These are phyloP conservation scores for Vireo altiloquus DNA, from an alignment of 2,113 vertebrate species.

Conservation along the genomic window DNA sequence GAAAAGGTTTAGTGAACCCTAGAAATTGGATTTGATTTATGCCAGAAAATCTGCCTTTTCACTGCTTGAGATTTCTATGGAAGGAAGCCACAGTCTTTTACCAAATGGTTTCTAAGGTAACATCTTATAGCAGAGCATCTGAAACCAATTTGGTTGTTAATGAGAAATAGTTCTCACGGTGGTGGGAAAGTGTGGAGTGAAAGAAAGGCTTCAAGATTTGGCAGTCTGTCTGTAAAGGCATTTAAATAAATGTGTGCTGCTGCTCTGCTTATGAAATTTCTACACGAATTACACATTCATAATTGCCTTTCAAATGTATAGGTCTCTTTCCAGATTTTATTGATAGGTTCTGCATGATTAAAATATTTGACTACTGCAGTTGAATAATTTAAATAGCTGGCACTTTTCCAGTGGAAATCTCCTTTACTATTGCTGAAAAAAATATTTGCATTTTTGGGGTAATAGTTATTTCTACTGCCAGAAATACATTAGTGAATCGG, in stretches of 20 bases:
- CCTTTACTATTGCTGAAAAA: background rate
- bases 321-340: background rate
- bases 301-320: background rate
- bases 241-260: slow-evolving; percentile 68
- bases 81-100: slow-evolving; percentile 81
- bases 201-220: slow-evolving; percentile 74
- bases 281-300: slow-evolving; percentile 17
- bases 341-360: background rate
- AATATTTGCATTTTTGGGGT: background rate
- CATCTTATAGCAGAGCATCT: slow-evolving; percentile 80
- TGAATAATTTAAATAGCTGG: slow-evolving; percentile 28
- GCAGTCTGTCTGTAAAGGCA: slow-evolving; percentile 64
- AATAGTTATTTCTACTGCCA: background rate
- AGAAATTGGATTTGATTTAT: slow-evolving; percentile 87
- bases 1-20: slow-evolving; percentile 89
- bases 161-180: slow-evolving; percentile 82
- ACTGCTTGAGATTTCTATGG: slow-evolving; percentile 83
- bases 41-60: slow-evolving; percentile 85
- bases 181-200: slow-evolving; percentile 85
- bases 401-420: background rate
- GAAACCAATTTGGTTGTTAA: slow-evolving; percentile 91
- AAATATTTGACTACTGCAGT: background rate
- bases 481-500: background rate
- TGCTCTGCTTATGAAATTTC: slow-evolving; percentile 75
- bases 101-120: slow-evolving; percentile 86